These are phyloP conservation scores for Agriopis aurantiaria DNA, from an alignment of 2,888 invertebrate genomes.

Conservation along the genomic window DNA sequence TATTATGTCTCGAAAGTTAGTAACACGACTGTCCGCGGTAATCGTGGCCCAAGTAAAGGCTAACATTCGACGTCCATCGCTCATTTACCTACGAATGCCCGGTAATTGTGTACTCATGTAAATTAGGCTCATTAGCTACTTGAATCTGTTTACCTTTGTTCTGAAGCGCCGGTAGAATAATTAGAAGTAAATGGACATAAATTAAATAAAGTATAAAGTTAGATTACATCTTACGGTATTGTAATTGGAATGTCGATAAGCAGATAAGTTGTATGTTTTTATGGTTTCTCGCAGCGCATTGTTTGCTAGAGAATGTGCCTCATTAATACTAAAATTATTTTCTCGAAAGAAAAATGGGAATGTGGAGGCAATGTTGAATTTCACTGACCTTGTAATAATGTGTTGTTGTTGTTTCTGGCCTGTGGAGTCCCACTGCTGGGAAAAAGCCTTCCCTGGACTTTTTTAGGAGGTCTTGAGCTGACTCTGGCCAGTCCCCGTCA, in stretches of 20 bases:
- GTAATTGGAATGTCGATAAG: slow-evolving; percentile 43
- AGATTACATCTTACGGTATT: slow-evolving; percentile 46
- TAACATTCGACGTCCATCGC: slow-evolving; percentile 68
- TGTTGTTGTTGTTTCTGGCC: background rate
- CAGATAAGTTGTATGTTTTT: slow-evolving; percentile 35
- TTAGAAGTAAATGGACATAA: slow-evolving; percentile 50
- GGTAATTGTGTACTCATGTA: slow-evolving; percentile 77
- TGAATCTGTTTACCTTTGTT: slow-evolving; percentile 62
- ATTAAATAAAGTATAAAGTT: slow-evolving; percentile 46
- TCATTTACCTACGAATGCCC: slow-evolving; percentile 56
- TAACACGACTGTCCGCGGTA: slow-evolving; percentile 5
- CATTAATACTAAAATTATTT: slow-evolving; percentile 25
- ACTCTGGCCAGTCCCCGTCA: no score
- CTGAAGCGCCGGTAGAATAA: slow-evolving; percentile 55
- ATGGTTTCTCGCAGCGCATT: slow-evolving; percentile 28
- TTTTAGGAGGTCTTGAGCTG: background rate
- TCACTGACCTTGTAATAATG: background rate
- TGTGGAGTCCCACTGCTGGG: no score
- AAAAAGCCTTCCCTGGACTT: no score
- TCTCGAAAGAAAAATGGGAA: slow-evolving; percentile 19
- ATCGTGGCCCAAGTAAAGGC: slow-evolving; percentile 39
- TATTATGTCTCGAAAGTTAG: no score
- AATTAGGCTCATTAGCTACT: slow-evolving; percentile 77
- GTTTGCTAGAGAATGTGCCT: slow-evolving; percentile 21
- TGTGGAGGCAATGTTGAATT: slow-evolving; percentile 6